Evolutionary conservation across 2,113 vertebrate species (phyloP).

Genomic region (Plotosus lineatus): DNA sequence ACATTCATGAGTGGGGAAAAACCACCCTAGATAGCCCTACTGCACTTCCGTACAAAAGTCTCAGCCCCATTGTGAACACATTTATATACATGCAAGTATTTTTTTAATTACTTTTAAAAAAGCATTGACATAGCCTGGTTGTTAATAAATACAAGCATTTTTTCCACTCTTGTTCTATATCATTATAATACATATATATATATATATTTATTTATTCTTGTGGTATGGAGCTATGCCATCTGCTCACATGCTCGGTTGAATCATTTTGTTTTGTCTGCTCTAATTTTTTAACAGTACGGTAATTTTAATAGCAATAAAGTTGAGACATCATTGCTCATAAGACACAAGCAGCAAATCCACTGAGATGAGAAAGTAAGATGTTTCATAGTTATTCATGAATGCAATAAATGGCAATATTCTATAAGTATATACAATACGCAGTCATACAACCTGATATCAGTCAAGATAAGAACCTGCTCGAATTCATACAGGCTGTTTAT

Average conservation of each 20-base stretch:
- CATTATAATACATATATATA: not conserved
- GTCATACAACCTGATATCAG: not conserved
- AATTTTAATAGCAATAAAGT: not conserved
- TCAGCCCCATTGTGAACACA: not conserved
- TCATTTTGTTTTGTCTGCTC: not conserved
- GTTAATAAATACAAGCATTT: not conserved
- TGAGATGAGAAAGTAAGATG: not conserved
- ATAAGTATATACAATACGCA: not conserved
- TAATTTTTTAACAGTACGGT: too few relatives aligned
- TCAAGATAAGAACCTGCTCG: not conserved
- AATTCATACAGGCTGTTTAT: not conserved
- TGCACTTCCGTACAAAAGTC: too few relatives aligned
- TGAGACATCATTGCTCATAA: not conserved
- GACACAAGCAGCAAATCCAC: not conserved
- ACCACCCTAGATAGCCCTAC: too few relatives aligned
- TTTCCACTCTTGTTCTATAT: not conserved
- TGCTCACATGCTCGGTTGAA: not conserved
- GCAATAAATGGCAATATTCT: not conserved
- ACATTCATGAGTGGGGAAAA: too few relatives aligned
- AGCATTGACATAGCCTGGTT: not conserved
- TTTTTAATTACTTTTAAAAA: not conserved
- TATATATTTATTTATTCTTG: not conserved
- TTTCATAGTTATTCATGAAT: not conserved
- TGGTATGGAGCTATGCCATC: not conserved
- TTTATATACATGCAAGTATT: not conserved